A percentile compares a stretch with the other conserved stretches of the same genome.
Conservation (phyloP, 2,888 invertebrate species). For the Dryobotodes eremita region DNA sequence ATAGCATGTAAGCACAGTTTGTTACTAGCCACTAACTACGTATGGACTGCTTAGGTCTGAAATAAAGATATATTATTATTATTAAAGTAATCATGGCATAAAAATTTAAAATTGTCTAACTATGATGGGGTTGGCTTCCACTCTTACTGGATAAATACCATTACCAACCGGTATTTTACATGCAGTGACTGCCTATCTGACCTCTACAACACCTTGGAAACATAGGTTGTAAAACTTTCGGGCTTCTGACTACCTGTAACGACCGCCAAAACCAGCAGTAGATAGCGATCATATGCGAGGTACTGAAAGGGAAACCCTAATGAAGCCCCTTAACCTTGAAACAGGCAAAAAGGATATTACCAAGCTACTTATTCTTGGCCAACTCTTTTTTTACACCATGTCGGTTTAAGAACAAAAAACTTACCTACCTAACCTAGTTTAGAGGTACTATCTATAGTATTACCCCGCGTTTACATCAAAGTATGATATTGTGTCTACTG, state of each 20-base stretch:
- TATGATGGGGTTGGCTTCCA: no score
- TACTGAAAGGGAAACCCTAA: conserved; percentile 25
- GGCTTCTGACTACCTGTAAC: not conserved
- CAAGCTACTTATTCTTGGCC: conserved; percentile 19
- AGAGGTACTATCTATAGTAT: not conserved
- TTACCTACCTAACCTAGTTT: not conserved
- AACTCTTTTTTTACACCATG: conserved; percentile 19
- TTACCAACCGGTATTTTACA: not conserved
- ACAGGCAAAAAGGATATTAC: conserved; percentile 25
- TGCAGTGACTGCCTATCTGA: not conserved
- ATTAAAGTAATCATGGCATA: no score
- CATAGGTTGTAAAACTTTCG: not conserved
- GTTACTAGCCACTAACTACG: no score
- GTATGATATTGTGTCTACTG: not conserved
- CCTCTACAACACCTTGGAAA: not conserved
- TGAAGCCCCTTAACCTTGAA: conserved; percentile 53
- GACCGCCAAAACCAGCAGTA: not conserved
- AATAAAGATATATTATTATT: no score
- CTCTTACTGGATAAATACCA: no score
- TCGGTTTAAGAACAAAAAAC: conserved; percentile 31
- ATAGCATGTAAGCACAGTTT: no score
- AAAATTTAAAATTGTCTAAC: no score
- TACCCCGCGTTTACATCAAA: not conserved
- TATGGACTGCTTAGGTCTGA: no score
- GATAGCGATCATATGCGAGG: not conserved